Conservation (phyloP, 2,113 vertebrate genomes). For the Edolisoma coerulescens region DNA sequence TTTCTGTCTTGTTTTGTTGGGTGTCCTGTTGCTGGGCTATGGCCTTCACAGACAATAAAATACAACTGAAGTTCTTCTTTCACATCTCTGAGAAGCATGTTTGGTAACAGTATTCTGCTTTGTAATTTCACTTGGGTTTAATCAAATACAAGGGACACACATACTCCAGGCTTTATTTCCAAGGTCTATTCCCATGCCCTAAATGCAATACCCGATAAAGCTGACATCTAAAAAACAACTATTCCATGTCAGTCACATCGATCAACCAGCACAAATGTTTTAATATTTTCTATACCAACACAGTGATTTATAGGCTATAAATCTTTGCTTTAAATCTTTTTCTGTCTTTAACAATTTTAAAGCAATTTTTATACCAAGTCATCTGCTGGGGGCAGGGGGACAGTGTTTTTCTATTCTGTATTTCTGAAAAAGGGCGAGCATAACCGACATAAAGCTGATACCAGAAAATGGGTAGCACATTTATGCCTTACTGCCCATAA, state of each 20-base stretch:
- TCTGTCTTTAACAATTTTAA: neutral
- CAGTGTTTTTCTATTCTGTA: neutral
- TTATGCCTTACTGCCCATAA: neutral
- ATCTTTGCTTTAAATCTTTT: neutral
- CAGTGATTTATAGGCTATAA: neutral
- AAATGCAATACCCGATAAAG: neutral
- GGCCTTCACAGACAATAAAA: neutral
- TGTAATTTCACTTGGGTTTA: neutral
- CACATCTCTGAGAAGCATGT: neutral
- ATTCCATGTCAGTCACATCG: neutral
- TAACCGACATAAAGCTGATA: accelerated
- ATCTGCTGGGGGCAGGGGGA: neutral
- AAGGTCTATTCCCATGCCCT: neutral
- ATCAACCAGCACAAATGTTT: neutral
- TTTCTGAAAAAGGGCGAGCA: neutral
- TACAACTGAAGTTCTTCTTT: neutral
- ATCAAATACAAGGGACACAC: neutral
- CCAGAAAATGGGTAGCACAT: neutral
- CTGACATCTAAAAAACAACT: neutral
- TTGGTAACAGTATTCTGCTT: neutral
- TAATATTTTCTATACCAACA: neutral
- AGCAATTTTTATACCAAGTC: neutral
- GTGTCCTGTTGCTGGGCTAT: neutral
- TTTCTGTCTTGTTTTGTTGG: neutral
- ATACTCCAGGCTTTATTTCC: neutral